Conservation (phyloP, 2,113 vertebrate species). For the Nibea albiflora region DNA sequence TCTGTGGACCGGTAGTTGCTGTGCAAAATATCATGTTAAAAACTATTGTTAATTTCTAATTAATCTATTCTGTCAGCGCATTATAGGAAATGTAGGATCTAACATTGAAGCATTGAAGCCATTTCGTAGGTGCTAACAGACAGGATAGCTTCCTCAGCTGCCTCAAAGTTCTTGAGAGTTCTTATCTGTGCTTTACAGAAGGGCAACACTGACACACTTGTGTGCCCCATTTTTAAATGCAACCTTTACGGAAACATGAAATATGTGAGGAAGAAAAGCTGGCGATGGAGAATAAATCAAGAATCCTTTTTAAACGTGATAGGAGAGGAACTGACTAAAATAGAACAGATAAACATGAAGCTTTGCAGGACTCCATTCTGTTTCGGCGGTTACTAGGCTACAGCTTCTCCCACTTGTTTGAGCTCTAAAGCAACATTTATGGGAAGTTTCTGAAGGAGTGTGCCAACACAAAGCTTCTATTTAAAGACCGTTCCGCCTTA, state of each 20-base stretch:
- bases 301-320: not conserved
- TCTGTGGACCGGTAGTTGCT: too few species aligned
- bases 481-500: not conserved
- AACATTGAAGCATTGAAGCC: not conserved
- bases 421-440: not conserved
- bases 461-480: conserved; percentile 19
- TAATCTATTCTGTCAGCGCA: not conserved
- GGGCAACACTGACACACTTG: not conserved
- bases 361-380: not conserved
- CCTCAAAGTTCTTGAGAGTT: not conserved
- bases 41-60: not conserved
- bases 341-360: not conserved
- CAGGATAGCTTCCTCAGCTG: not conserved
- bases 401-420: not conserved
- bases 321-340: conserved; percentile 1
- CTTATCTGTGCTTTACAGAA: not conserved
- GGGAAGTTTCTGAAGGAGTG: not conserved
- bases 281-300: not conserved
- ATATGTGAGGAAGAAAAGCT: not conserved
- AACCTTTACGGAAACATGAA: not conserved
- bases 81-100: not conserved
- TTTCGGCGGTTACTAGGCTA: not conserved
- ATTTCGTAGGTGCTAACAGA: not conserved
- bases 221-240: not conserved
- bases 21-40: too few species aligned